phyloP scores from a whole-genome alignment of 2,797 vertebrate species.

The Pogoniulus pusillus region DNA sequence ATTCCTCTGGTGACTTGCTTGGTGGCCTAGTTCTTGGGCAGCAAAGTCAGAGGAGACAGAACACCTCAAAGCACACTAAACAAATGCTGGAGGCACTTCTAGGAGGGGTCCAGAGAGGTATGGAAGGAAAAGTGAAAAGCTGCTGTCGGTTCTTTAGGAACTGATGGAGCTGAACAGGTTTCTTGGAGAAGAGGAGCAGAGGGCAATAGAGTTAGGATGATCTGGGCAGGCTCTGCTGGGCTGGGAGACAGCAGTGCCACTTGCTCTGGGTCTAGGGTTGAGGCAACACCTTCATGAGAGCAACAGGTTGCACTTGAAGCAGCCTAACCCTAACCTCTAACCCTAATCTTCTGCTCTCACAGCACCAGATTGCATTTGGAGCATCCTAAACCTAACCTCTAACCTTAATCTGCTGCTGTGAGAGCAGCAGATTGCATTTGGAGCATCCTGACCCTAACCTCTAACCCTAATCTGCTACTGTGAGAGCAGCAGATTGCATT shows the following conservation, averaged over 20 bases:
- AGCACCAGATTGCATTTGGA: no score
- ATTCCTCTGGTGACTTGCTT: slow-evolving; percentile 61
- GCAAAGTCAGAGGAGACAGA: slow-evolving; percentile 48
- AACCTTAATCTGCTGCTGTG: no score
- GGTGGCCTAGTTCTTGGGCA: slow-evolving; percentile 53
- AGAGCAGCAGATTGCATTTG: no score
- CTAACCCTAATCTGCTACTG: no score
- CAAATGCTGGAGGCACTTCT: slow-evolving; percentile 23
- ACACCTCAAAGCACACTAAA: neutral
- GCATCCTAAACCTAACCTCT: no score
- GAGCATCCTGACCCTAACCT: no score
- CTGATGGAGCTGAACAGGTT: neutral
- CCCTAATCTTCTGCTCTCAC: no score
- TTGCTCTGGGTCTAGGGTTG: rapidly evolving
- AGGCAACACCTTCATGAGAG: rapidly evolving
- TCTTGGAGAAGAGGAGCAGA: neutral
- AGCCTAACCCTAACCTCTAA: neutral
- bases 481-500: no score
- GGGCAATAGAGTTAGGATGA: neutral
- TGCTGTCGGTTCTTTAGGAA: neutral
- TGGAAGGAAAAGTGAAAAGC: neutral
- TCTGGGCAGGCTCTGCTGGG: neutral
- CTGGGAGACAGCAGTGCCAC: neutral
- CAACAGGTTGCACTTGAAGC: neutral
- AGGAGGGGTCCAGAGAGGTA: slow-evolving; percentile 8